Evolutionary conservation across 35 echinoderm and acorn worm species (phyloP).

Genomic region (Ptychodera flava): DNA sequence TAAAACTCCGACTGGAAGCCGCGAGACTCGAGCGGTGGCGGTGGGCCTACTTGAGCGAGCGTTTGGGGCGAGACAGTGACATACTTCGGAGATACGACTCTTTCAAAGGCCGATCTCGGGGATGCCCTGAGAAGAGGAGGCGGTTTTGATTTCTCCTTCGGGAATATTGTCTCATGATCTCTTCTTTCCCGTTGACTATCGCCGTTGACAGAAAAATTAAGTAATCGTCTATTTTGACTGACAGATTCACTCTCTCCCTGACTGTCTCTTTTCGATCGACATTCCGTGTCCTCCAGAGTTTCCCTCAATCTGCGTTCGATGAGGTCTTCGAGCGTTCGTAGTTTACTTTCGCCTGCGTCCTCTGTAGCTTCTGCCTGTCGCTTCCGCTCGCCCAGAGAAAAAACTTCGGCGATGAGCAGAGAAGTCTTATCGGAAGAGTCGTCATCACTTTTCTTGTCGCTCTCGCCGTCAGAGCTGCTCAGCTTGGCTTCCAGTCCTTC

Average conservation of each 20-base stretch:
- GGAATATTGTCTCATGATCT: not conserved
- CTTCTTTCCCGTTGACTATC: not conserved
- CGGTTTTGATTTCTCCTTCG: not conserved
- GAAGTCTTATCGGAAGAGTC: not conserved
- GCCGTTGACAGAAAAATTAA: not conserved
- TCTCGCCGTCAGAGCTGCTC: not conserved
- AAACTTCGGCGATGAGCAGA: not conserved
- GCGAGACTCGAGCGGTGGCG: not conserved
- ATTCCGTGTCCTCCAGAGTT: not conserved
- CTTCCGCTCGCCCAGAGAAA: not conserved
- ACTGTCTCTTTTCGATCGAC: not conserved
- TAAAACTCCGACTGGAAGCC: not conserved
- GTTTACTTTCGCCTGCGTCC: not conserved
- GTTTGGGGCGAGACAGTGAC: not conserved
- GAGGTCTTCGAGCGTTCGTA: not conserved
- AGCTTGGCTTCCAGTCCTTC: not conserved
- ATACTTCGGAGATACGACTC: not conserved
- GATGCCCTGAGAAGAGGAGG: not conserved
- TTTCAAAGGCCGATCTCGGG: not conserved
- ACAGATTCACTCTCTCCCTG: not conserved
- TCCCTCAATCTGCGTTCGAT: not conserved
- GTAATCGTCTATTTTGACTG: not conserved
- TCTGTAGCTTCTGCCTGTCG: not conserved
- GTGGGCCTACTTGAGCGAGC: not conserved
- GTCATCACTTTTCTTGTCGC: not conserved